phyloP scores from a whole-genome alignment of 2,888 invertebrate genomes.

The Gastrophysa polygoni region DNA sequence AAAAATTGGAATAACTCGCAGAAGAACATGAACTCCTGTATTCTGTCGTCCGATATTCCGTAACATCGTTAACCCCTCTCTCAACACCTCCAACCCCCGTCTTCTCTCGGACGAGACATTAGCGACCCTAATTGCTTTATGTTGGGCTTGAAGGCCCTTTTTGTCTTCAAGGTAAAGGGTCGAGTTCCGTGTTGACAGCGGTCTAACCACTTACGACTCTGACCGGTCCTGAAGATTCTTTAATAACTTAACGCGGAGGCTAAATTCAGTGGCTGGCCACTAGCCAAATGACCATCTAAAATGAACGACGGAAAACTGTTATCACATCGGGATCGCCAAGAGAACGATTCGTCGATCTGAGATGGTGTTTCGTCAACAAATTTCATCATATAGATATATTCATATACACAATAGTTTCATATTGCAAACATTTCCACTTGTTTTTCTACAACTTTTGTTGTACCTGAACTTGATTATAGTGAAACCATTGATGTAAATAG shows the following conservation, averaged over 20 bases:
- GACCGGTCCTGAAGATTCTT: conserved; percentile 25
- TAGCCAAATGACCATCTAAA: neutral
- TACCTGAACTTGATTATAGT: too few relatives aligned
- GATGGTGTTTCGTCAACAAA: too few relatives aligned
- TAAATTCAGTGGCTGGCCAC: neutral
- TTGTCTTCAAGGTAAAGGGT: conserved; percentile 32
- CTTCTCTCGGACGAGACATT: conserved; percentile 59
- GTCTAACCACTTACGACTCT: conserved; percentile 36
- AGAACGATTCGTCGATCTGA: too few relatives aligned
- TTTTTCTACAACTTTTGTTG: too few relatives aligned
- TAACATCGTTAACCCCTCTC: conserved; percentile 53
- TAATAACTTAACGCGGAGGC: conserved; percentile 20
- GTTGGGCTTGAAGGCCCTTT: conserved; percentile 35
- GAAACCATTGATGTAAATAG: too few relatives aligned
- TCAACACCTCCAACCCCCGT: conserved; percentile 48
- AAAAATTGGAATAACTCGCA: too few relatives aligned
- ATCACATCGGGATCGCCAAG: too few relatives aligned
- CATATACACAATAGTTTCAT: too few relatives aligned
- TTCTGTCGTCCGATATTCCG: conserved; percentile 54
- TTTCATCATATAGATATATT: too few relatives aligned
- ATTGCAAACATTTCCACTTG: too few relatives aligned
- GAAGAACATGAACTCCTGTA: conserved; percentile 55
- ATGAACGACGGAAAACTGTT: neutral
- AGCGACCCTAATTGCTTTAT: conserved; percentile 57
- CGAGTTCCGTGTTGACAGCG: conserved; percentile 40